phyloP scores from a whole-genome alignment of 2,113 vertebrate species.

The Scomber japonicus region DNA sequence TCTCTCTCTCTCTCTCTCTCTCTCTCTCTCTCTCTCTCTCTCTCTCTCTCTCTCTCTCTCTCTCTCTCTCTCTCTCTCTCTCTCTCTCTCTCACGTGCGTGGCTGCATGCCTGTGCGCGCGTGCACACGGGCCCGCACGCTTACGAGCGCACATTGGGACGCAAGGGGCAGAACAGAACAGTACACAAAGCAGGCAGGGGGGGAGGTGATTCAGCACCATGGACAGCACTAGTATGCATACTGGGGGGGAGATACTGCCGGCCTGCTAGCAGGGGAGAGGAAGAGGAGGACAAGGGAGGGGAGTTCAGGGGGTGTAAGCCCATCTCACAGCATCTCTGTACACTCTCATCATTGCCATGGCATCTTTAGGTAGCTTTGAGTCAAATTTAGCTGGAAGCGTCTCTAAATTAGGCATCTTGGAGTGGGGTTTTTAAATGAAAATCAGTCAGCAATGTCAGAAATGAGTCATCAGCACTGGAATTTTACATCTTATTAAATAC shows the following conservation, averaged over 20 bases:
- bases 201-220: slow-evolving; percentile 73
- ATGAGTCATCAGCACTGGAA: slow-evolving; percentile 5
- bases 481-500: slow-evolving; percentile 24
- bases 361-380: slow-evolving; percentile 13
- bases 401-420: slow-evolving; percentile 18
- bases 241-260: slow-evolving; percentile 20
- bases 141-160: neutral
- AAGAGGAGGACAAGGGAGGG: neutral
- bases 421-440: slow-evolving; percentile 6
- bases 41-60: too few relatives aligned
- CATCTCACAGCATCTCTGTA: slow-evolving; percentile 43
- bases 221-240: slow-evolving; percentile 58
- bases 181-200: neutral
- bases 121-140: neutral
- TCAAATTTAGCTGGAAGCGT: slow-evolving; percentile 25
- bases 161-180: neutral
- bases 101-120: neutral
- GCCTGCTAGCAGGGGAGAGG: neutral
- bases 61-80: neutral
- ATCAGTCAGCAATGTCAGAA: slow-evolving; percentile 33
- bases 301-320: slow-evolving; percentile 5
- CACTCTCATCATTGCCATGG: slow-evolving; percentile 23
- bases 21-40: slow-evolving; percentile 8
- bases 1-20: neutral
- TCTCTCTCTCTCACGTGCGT: neutral